These are phyloP conservation scores for Triplophysa tibetana DNA, from an alignment of 2,113 vertebrate species.

Conservation along the genomic window DNA sequence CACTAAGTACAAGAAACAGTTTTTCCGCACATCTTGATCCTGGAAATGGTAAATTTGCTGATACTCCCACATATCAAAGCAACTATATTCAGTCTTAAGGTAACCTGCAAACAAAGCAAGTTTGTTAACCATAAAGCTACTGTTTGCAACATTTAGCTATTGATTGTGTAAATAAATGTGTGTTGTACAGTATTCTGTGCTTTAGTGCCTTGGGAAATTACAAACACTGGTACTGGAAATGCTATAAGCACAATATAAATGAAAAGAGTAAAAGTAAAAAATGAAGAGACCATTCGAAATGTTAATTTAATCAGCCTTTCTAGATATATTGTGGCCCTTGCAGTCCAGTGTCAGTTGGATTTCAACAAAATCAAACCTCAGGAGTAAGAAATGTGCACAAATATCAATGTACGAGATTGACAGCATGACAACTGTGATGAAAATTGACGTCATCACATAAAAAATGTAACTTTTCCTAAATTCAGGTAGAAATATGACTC, in stretches of 20 bases:
- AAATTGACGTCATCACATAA: no score
- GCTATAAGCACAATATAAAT: neutral
- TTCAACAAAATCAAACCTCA: no score
- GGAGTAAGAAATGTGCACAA: no score
- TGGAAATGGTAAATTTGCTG: neutral
- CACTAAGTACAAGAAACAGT: neutral
- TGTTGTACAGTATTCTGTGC: neutral
- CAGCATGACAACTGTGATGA: no score
- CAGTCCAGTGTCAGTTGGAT: no score
- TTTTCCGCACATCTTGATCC: constrained; percentile 12
- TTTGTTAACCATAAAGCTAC: neutral
- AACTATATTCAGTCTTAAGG: neutral
- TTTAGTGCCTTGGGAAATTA: constrained; percentile 19
- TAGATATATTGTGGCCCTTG: no score
- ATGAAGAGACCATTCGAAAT: no score
- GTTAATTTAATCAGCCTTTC: no score
- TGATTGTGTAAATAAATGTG: constrained; percentile 30
- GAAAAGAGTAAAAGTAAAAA: no score
- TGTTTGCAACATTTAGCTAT: constrained; percentile 26
- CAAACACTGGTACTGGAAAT: constrained; percentile 14
- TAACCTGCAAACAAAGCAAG: constrained; percentile 13
- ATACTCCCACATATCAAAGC: constrained; percentile 33
- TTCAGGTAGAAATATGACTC: no score
- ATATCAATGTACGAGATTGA: no score
- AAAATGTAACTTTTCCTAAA: no score